These are phyloP conservation scores for Cerastoderma edule DNA, from an alignment of 2,888 invertebrate genomes.

Conservation along the genomic window DNA sequence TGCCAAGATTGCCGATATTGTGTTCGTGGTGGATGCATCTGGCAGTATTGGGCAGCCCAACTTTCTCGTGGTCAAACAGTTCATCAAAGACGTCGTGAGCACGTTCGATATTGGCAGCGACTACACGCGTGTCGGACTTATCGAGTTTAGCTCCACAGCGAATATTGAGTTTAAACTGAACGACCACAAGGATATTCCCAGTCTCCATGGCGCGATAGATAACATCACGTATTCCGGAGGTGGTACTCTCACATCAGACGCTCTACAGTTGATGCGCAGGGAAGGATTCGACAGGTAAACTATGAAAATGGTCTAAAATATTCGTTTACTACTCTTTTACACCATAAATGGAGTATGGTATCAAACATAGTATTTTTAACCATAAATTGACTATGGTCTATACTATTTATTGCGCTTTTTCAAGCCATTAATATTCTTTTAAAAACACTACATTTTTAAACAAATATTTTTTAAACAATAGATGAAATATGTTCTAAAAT, in stretches of 20 bases:
- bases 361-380: too few relatives aligned
- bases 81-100: conserved; percentile 51
- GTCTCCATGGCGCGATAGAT: conserved; percentile 56
- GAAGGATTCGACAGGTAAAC: conserved; percentile 58
- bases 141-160: conserved; percentile 59
- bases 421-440: too few relatives aligned
- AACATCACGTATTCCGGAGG: conserved; percentile 57
- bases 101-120: conserved; percentile 49
- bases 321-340: too few relatives aligned
- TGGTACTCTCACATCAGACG: conserved; percentile 71
- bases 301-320: too few relatives aligned
- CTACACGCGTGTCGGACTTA: conserved; percentile 55
- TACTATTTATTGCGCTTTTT: too few relatives aligned
- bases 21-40: conserved; percentile 58
- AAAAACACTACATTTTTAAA: too few relatives aligned
- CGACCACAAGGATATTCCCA: conserved; percentile 50
- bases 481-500: too few relatives aligned
- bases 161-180: conserved; percentile 66
- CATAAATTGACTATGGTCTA: too few relatives aligned
- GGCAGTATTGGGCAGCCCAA: conserved; percentile 58
- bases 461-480: too few relatives aligned
- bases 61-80: conserved; percentile 51
- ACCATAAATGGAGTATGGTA: too few relatives aligned
- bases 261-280: conserved; percentile 60
- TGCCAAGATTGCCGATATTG: conserved; percentile 55